Conservation (phyloP, 2,797 vertebrate genomes). For the Limnodromus scolopaceus region DNA sequence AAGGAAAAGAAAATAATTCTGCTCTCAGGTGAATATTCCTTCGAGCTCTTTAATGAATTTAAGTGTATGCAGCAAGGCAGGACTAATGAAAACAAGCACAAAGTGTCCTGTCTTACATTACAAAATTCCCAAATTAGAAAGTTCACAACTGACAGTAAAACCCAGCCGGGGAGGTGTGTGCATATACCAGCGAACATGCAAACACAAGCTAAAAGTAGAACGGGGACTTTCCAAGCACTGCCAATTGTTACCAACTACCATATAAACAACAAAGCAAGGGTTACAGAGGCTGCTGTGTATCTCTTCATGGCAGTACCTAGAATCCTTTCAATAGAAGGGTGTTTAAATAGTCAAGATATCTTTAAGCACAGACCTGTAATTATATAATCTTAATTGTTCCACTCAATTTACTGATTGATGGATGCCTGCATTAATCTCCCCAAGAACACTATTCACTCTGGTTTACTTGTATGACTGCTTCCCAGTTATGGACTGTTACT, state of each 20-base stretch:
- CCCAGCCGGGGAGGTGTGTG: rapidly evolving
- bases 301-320: not conserved
- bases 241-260: not conserved
- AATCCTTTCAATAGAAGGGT: not conserved
- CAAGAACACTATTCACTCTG: not conserved
- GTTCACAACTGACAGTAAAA: not conserved
- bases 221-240: not conserved
- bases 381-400: not conserved
- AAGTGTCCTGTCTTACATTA: not conserved
- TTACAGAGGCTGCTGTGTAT: rapidly evolving
- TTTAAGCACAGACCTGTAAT: not conserved
- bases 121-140: not conserved
- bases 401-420: not conserved
- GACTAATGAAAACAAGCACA: not conserved
- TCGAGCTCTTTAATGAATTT: not conserved
- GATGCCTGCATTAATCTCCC: not conserved
- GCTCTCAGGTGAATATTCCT: not conserved
- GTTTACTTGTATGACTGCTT: not conserved
- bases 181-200: not conserved
- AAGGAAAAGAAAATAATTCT: not conserved
- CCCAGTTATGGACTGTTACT: not conserved
- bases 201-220: not conserved
- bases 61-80: not conserved
- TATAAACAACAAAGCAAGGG: not conserved
- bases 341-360: not conserved